Evolutionary conservation across 1,140 invertebrate species (phyloP).

Genomic region (Ips typographus): DNA sequence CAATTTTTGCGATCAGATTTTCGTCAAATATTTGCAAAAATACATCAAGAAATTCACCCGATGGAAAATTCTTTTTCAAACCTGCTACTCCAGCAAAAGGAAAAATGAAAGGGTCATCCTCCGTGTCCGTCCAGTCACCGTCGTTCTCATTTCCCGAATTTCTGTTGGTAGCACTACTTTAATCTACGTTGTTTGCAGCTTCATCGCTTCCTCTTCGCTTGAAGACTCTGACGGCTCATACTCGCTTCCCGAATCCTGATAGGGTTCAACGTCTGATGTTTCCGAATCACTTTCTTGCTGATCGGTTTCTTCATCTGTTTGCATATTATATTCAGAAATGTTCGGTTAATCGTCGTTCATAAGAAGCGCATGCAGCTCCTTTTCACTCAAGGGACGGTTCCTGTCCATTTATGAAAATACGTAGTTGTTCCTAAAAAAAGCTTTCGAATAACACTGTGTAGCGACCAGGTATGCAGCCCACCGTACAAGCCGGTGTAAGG

Average conservation of each 20-base stretch:
- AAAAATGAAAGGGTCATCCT: background rate
- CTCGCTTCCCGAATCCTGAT: background rate
- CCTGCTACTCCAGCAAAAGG: background rate
- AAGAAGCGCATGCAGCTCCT: too few species aligned
- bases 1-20: background rate
- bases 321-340: background rate
- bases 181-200: background rate
- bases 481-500: too few species aligned
- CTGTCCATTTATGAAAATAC: too few species aligned
- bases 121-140: background rate
- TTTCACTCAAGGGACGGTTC: too few species aligned
- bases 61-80: background rate
- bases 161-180: background rate
- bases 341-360: too few species aligned
- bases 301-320: background rate
- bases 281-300: background rate
- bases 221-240: background rate
- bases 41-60: background rate
- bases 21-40: slow-evolving; percentile 5
- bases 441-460: too few species aligned
- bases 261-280: background rate
- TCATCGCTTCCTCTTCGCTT: background rate
- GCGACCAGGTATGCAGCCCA: too few species aligned
- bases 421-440: too few species aligned
- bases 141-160: background rate